These are phyloP conservation scores for Sciurus vulgaris DNA, from an alignment of 2,797 vertebrate species.

Conservation along the genomic window DNA sequence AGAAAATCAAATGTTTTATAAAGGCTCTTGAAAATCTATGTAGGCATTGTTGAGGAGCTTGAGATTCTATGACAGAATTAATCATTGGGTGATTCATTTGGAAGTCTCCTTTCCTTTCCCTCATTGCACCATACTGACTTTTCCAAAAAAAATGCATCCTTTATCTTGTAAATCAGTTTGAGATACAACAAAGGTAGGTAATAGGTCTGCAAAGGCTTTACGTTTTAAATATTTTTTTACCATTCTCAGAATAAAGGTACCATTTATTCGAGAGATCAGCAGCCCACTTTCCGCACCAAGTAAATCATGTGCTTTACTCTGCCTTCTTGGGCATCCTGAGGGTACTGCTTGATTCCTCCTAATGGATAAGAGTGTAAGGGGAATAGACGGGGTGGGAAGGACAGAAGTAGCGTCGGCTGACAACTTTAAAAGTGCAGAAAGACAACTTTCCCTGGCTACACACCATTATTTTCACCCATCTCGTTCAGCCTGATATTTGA, in stretches of 20 bases:
- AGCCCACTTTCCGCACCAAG: not conserved
- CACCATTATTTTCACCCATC: not conserved
- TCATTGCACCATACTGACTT: not conserved
- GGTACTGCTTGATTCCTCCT: not conserved
- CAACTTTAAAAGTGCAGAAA: not conserved
- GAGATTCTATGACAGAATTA: not conserved
- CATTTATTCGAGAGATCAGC: not conserved
- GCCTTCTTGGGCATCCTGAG: not conserved
- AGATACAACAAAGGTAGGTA: not conserved
- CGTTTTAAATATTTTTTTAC: not conserved
- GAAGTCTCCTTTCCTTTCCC: not conserved
- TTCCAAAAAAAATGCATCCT: not conserved
- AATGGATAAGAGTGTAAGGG: not conserved
- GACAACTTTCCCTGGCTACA: not conserved
- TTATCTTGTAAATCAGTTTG: not conserved
- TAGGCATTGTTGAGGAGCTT: not conserved
- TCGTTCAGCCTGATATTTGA: not conserved
- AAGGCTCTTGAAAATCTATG: fast-evolving
- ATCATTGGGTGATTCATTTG: not conserved
- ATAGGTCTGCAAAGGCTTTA: not conserved
- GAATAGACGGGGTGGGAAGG: fast-evolving
- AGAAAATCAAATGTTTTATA: not conserved
- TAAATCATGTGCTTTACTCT: not conserved
- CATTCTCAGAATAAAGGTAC: not conserved
- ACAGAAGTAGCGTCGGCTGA: not conserved